phyloP scores from a whole-genome alignment of 2,797 vertebrate species.

The Hephaestus fuliginosus region DNA sequence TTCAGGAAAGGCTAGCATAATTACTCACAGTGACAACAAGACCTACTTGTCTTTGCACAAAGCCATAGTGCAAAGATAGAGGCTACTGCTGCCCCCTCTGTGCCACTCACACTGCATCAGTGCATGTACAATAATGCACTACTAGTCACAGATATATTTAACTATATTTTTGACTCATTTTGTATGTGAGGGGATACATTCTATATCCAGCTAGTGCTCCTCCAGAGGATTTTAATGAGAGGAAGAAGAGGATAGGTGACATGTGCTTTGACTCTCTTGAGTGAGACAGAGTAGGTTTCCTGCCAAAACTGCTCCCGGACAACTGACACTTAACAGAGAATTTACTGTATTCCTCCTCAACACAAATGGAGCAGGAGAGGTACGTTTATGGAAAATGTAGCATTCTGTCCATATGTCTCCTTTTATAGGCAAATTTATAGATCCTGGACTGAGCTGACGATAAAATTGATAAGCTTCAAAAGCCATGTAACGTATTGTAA shows the following conservation, averaged over 20 bases:
- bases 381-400: slow-evolving; percentile 4
- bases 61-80: slow-evolving; percentile 54
- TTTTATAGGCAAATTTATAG: slow-evolving; percentile 6
- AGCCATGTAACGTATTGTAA: not conserved
- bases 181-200: not conserved
- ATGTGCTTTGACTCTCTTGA: slow-evolving; percentile 45
- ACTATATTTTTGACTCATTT: slow-evolving; percentile 24
- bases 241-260: slow-evolving; percentile 19
- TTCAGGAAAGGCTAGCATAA: slow-evolving; percentile 75
- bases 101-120: slow-evolving; percentile 28
- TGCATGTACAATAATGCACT: slow-evolving; percentile 27
- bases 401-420: not conserved
- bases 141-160: slow-evolving; percentile 34
- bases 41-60: slow-evolving; percentile 72
- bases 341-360: slow-evolving; percentile 13
- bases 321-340: slow-evolving; percentile 34
- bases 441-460: not conserved
- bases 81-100: slow-evolving; percentile 45
- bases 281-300: slow-evolving; percentile 45
- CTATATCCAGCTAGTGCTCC: slow-evolving; percentile 14
- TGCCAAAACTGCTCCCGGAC: slow-evolving; percentile 40
- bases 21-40: slow-evolving; percentile 79
- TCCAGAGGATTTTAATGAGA: slow-evolving; percentile 36
- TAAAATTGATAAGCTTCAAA: not conserved
- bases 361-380: slow-evolving; percentile 25